phyloP scores from a whole-genome alignment of 1,140 invertebrate species.

The Harpegnathos saltator region DNA sequence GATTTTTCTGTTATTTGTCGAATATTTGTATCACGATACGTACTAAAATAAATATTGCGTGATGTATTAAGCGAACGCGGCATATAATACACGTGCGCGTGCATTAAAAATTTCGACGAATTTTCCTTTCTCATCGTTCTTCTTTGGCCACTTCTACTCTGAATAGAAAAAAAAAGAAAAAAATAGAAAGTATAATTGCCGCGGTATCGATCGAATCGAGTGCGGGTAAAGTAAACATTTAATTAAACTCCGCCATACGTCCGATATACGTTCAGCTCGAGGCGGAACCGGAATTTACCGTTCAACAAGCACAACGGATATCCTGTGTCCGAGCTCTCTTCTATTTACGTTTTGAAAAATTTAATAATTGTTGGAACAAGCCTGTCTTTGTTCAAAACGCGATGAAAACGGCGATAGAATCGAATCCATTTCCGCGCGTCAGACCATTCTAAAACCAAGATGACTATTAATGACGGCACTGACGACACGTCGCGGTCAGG shows the following conservation, averaged over 20 bases:
- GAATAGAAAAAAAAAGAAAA: conserved; percentile 54
- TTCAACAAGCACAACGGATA: conserved; percentile 55
- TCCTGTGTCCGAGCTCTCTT: conserved; percentile 36
- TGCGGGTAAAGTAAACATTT: conserved; percentile 76
- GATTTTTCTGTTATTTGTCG: too few relatives aligned
- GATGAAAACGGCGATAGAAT: not conserved
- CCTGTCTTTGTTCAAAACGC: conserved; percentile 10
- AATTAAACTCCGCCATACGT: conserved; percentile 78
- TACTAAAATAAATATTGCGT: not conserved
- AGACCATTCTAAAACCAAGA: conserved; percentile 1
- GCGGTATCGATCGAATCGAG: conserved; percentile 65
- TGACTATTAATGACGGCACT: not conserved
- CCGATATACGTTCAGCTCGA: conserved; percentile 65
- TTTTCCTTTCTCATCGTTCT: conserved; percentile 35
- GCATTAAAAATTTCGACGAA: conserved; percentile 40
- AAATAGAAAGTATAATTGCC: conserved; percentile 55
- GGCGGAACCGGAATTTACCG: conserved; percentile 53
- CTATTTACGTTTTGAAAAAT: conserved; percentile 68
- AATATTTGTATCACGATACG: not conserved
- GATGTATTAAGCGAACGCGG: not conserved
- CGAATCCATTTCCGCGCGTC: not conserved
- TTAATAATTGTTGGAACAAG: conserved; percentile 62
- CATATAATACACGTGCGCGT: not conserved
- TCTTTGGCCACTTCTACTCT: conserved; percentile 39
- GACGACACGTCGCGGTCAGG: not conserved